Base-by-base conservation (phyloP, 2,888 invertebrate genomes). In the Mesorhabditis spiculigera region DNA sequence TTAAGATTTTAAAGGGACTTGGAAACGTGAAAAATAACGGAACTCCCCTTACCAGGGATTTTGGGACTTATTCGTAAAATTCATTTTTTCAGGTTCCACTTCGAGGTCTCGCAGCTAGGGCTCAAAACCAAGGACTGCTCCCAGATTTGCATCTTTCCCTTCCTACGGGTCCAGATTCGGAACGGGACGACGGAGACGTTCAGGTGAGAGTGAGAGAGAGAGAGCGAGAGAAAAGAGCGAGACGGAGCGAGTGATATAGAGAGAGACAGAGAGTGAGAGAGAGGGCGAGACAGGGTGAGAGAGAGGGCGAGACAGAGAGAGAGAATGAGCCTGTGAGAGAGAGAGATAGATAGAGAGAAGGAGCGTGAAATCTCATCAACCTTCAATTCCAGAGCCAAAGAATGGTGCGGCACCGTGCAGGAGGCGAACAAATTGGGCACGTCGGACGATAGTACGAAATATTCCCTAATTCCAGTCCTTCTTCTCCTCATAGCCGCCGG, bases 61-160 rank as follows among this genome's bases (percentile, higher is more conserved):
- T n/a, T n/a, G n/a, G n/a, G n/a, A n/a, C n/a, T 10, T 41, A 67
- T 65, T 43, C 43, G 13, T 44, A 4, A 43, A 5, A 5, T 8
- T 63, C n/a, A 43, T 16, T n/a, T 70, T 70, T 42, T 62, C 72
- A 72, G 75, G 0, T 78, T 80, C 61, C 78, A 80, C 68, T 80
- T 80, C 50, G 80, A 78, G 67, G 63, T 80, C 3, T 71, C 75
- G 2, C 72, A 73, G 50, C 71, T 80, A 6, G 75, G 75, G 10
- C 66, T 71, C n/a, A 65, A 66, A 5, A 66, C 68, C 62, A 71
- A 73, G 42, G 58, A 66, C 6, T 69, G 69, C 63, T 63, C 68
- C 44, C 64, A 68, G 50, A 78, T 83, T 5, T 84, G 83, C 65
- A 78, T 84, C 10, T 84, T 80, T 70, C 84, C 84, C 6, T 84